Conservation (phyloP, 2,888 invertebrate species). For the Protula sp. region DNA sequence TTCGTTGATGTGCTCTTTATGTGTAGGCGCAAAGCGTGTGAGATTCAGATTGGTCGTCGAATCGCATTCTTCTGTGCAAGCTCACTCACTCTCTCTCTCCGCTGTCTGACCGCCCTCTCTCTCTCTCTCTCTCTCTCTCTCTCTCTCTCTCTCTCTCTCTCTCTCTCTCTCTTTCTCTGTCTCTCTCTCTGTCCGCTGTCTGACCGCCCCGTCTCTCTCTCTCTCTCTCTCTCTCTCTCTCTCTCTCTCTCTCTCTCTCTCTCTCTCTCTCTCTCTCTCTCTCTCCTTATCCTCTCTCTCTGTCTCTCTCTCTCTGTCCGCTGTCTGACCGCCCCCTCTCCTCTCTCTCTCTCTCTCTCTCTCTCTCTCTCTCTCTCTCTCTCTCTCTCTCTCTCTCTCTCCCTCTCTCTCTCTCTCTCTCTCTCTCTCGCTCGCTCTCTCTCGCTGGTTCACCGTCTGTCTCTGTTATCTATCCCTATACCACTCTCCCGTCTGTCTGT, state of each 20-base stretch:
- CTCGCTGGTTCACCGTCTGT: conserved; percentile 3
- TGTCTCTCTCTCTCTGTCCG: neutral
- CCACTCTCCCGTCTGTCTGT: conserved; percentile 1
- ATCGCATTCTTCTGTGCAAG: too few relatives aligned
- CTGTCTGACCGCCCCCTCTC: neutral
- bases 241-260: neutral
- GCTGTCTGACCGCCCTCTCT: neutral
- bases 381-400: conserved; percentile 1
- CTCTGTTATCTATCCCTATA: conserved; percentile 4
- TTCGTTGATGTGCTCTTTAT: too few relatives aligned
- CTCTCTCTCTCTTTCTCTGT: neutral
- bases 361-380: neutral
- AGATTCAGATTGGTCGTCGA: too few relatives aligned
- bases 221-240: neutral
- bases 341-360: neutral
- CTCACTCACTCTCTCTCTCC: neutral
- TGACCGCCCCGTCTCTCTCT: conserved; percentile 1
- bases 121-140: conserved; percentile 4
- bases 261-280: neutral
- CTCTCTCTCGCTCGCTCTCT: too few relatives aligned
- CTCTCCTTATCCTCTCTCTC: neutral
- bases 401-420: conserved; percentile 1
- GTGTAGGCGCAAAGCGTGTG: too few relatives aligned
- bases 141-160: conserved; percentile 3
- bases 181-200: neutral